A percentile compares a stretch with the other conserved stretches of the same genome.
Evolutionary conservation across 1,140 invertebrate genomes (phyloP).

Genomic region (Grapholita molesta): DNA sequence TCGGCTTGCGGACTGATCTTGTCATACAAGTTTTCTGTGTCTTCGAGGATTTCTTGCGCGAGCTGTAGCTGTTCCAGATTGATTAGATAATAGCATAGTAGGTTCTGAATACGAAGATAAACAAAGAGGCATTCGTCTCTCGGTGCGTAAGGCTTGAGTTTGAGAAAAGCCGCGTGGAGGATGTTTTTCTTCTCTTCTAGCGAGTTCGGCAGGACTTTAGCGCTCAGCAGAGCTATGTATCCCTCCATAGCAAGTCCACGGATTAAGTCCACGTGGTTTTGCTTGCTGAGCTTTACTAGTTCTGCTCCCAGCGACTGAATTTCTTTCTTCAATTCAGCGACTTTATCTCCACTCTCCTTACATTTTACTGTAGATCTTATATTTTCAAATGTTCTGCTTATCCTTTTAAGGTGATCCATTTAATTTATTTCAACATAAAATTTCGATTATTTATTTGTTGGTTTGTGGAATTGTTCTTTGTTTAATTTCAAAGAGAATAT

Average conservation of each 20-base stretch:
- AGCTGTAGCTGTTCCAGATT: constrained; percentile 47
- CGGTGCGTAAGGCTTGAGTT: constrained; percentile 49
- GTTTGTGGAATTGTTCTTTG: neutral
- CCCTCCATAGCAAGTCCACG: constrained; percentile 63
- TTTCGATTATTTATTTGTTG: neutral
- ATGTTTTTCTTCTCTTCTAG: constrained; percentile 55
- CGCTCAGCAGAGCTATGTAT: constrained; percentile 53
- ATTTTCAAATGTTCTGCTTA: constrained; percentile 52
- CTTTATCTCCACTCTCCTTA: constrained; percentile 42
- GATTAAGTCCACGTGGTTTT: constrained; percentile 50
- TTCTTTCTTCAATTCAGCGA: constrained; percentile 51
- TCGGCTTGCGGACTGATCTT: constrained; percentile 46
- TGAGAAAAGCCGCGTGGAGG: constrained; percentile 47
- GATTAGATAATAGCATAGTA: constrained; percentile 66
- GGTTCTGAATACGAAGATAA: constrained; percentile 63
- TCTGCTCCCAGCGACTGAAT: constrained; percentile 50
- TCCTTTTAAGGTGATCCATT: constrained; percentile 57
- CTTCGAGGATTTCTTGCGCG: constrained; percentile 57
- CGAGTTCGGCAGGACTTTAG: constrained; percentile 53
- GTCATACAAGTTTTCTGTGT: constrained; percentile 61
- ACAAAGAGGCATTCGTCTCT: constrained; percentile 60
- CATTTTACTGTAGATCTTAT: constrained; percentile 48
- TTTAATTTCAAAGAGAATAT: neutral
- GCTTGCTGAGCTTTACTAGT: constrained; percentile 48
- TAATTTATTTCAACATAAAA: neutral